phyloP scores from a whole-genome alignment of 2,888 invertebrate genomes.

The Oligia strigilis region DNA sequence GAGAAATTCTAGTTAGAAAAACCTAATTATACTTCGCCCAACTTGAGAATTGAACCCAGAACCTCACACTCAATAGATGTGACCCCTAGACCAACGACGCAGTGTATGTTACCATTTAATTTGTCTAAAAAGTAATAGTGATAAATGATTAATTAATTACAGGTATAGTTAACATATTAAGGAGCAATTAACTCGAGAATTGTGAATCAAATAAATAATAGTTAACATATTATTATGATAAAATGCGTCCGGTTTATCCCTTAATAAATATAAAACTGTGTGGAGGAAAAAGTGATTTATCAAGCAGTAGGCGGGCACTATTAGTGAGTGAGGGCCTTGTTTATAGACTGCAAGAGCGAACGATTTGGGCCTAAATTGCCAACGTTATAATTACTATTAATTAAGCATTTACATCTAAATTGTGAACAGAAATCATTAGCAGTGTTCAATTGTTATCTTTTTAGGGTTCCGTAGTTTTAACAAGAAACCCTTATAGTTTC shows the following conservation, averaged over 20 bases:
- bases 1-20: neutral
- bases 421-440: neutral
- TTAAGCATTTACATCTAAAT: conserved; percentile 6
- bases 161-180: conserved; percentile 27
- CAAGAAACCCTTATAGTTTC: too few species aligned
- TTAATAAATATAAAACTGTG: conserved; percentile 29
- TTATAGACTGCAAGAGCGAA: conserved; percentile 4
- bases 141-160: conserved; percentile 52
- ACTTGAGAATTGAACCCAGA: neutral
- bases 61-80: neutral
- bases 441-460: neutral
- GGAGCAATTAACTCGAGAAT: conserved; percentile 40
- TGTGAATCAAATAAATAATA: conserved; percentile 43
- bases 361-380: conserved; percentile 19
- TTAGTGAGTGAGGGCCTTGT: conserved; percentile 6
- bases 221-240: conserved; percentile 39
- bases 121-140: conserved; percentile 35
- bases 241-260: conserved; percentile 31
- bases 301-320: conserved; percentile 39
- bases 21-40: neutral
- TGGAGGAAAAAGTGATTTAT: conserved; percentile 39
- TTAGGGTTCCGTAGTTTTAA: too few species aligned
- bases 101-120: conserved; percentile 10
- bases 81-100: neutral
- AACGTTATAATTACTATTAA: conserved; percentile 18